A percentile compares a stretch with the other conserved stretches of the same genome.
Evolutionary conservation across 2,888 invertebrate genomes (phyloP).

Genomic region (Cybosia mesomella): DNA sequence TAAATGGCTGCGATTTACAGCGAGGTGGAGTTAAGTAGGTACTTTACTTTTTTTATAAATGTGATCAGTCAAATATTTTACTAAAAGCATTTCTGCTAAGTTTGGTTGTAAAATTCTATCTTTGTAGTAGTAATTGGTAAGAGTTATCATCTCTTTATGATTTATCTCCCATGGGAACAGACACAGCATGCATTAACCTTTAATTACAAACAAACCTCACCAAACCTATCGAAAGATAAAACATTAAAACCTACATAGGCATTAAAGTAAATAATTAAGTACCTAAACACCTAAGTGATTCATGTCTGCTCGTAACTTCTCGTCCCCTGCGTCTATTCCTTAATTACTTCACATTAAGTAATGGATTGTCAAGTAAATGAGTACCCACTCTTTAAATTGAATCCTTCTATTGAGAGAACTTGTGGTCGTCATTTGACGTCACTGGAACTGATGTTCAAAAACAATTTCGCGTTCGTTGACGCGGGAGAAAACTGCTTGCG

Average conservation of each 20-base stretch:
- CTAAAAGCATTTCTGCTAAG: no score
- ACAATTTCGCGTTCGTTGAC: constrained; percentile 7
- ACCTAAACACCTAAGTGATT: constrained; percentile 29
- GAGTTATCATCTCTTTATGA: not conserved
- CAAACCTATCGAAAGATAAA: not conserved
- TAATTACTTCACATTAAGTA: constrained; percentile 26
- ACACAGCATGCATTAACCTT: no score
- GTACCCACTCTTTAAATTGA: constrained; percentile 11
- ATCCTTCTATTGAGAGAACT: constrained; percentile 13
- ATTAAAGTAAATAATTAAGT: constrained; percentile 9
- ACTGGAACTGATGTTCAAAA: not conserved
- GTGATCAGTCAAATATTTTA: no score
- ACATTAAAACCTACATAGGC: constrained; percentile 4
- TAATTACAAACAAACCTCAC: not conserved
- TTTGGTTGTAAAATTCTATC: no score
- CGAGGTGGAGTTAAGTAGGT: no score
- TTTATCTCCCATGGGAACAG: not conserved
- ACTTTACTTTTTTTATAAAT: no score
- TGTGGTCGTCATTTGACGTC: constrained; percentile 13
- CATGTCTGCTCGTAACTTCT: constrained; percentile 26
- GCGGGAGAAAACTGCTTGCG: not conserved
- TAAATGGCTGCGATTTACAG: no score
- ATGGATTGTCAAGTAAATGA: constrained; percentile 17
- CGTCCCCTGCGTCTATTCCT: constrained; percentile 12
- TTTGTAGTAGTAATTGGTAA: not conserved